Base-by-base conservation (phyloP, 2,888 invertebrate species). In the Drosophila testacea region DNA sequence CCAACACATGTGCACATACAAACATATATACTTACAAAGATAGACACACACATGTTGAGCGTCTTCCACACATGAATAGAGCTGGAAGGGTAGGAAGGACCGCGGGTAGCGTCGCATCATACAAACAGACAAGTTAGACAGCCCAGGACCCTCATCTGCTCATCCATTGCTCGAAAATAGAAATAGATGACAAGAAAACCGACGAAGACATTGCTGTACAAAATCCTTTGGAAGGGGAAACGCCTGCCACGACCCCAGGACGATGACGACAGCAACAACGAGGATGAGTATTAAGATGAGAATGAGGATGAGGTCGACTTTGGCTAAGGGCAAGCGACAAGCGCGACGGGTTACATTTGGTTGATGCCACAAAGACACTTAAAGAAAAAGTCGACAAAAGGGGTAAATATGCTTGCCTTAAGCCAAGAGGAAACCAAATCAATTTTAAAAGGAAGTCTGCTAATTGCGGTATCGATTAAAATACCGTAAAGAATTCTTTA, bases 41-140 rank as follows among this genome's bases (percentile, higher is more conserved):
- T 65, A 44, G 63, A 69, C 55, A 44, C n/a, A 65, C 69, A 64
- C 71, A 73, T 70, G 60, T 54, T 42, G 67, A 63, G 46, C 50
- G 36, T 57, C 70, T 76, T 42, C 69, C 85, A 85, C 85, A 89
- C 82, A 84, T 89, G 88, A 80, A 72, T 75, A 59, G 79, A 68
- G 63, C 60, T 54, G 30, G 55, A 46, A n/a, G 52, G 44, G 42
- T 36, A 27, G 44, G 30, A 11, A 41, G 32, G 75, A 61, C 46
- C 61, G 69, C 60, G 76, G 59, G 62, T 67, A 63, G 77, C 69
- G 57, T 77, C 83, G 74, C 87, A 88, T 83, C 83, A 88, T 83
- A 88, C 87, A 88, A 86, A 74, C 89, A 81, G 83, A 88, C 89
- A 84, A 82, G 83, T 86, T 88, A 84, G 83, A 84, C 89, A 84